Base-by-base conservation (phyloP, 2,797 vertebrate species). In the Salmo trutta region DNA sequence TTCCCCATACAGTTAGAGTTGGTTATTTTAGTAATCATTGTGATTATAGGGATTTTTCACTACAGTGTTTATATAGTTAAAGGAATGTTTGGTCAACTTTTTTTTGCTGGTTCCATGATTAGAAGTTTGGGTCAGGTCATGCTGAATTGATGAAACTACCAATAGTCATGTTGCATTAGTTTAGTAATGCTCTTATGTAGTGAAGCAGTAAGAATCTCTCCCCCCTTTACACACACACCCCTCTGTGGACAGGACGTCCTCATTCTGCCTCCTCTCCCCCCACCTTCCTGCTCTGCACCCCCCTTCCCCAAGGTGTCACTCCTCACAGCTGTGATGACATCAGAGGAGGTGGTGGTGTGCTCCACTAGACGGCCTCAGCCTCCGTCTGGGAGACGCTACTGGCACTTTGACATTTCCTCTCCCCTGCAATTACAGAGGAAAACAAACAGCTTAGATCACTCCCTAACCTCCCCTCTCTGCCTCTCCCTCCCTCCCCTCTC, bases 371-470 rank as follows among this genome's bases (percentile, higher is more conserved):
- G 75, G 78, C 78, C 77, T 77, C 82, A 74, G 74, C 76, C 65
- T 76, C 81, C 81, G 74, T 81, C 79, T 78, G 15, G 67, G 53
- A 86, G 84, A 73, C 84, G 78, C 84, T 85, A 83, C 77, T 77
- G 79, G 85, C 85, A 82, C 85, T 87, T 89, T 90, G 90, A 91
- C 90, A 91, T 91, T 88, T 91, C 81, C 77, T 83, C 81, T 83
- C 81, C 85, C 67, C 81, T 80, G 87, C 84, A 87, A 84, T 92
- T 89, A 88, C 86, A 87, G 79, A 82, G 81, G 81, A 85, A 90
- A 86, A 87, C 82, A 85, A 76, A 75, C 68, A 81, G 80, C 86
- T 71, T 51, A 1, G 15, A 84, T 89, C 84, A 84, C 85, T 88
- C 33, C 85, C 76, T 82, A 76, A 33, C 33, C 33, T 7, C 33